Base-by-base conservation (phyloP, 1,140 invertebrate genomes). In the Procambarus virginalis region DNA sequence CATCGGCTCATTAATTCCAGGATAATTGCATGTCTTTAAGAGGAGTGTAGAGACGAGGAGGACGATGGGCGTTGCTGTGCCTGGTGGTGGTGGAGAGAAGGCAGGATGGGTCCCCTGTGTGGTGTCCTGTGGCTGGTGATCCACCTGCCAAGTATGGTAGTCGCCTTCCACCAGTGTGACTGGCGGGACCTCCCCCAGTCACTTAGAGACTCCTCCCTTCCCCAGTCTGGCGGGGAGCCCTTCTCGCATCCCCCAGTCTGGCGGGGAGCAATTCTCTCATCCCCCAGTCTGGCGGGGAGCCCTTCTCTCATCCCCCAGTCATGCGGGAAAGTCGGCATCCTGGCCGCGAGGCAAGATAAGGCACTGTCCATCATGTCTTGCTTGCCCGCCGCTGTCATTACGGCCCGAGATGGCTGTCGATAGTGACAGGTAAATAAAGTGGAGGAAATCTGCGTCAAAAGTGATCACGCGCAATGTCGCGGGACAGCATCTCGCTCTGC, bases 1-100 rank as follows among this genome's bases (percentile, higher is more conserved):
- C 84, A 78, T 86, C 55, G 84, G 75, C 84, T 86, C 78, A 78
- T 86, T 86, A 86, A 77, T 77, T 78, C 51, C 73, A 45, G 75
- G 84, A 77, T 86, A 86, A 86, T 86, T 86, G 84, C 84, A 73
- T 86, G 75, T 86, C 75, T 78, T 86, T 78, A 78, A 73, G 51
- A 73, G 20, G 34, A 22, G 51, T 10, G 75, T 64, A 51, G 84
- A 68, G 51, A 86, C 10, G 84, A 86, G 84, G 22, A 58, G 73
- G 22, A 86, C 60, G 73, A 64, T 78, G 51, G 84, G 75, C 73
- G 8, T 12, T 46, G 48, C 83, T 85, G 83, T 84, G 64, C 73
- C 22, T 84, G 82, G 83, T 2, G 68, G 68, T 20, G n/a, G 68
- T 14, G 20, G n/a, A n/a, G 68, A 73, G 68, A n/a, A n/a, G 68